A percentile compares a stretch with the other conserved stretches of the same genome.
Evolutionary conservation across 2,113 vertebrate genomes (phyloP).

Genomic region (Rhegmatorhina hoffmannsi): DNA sequence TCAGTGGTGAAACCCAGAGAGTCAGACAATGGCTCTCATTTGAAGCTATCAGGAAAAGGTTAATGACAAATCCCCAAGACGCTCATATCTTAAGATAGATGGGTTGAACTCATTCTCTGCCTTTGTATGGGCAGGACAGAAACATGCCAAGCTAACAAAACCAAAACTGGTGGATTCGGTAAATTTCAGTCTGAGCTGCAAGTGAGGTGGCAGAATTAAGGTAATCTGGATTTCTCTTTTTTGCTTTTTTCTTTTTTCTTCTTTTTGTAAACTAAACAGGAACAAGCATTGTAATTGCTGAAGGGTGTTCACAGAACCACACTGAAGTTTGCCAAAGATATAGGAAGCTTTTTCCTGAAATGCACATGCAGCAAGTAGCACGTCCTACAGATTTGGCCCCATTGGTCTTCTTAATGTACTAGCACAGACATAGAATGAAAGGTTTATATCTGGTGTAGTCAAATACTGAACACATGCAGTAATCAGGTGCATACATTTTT

Average conservation of each 20-base stretch:
- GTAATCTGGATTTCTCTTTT: background rate
- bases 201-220: background rate
- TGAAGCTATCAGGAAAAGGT: background rate
- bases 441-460: background rate
- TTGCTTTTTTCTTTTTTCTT: background rate
- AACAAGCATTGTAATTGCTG: background rate
- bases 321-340: background rate
- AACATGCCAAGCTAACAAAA: background rate
- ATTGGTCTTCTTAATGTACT: background rate
- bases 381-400: rapidly evolving
- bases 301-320: background rate
- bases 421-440: background rate
- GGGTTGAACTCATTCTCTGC: background rate
- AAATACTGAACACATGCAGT: background rate
- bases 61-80: background rate
- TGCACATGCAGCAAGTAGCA: background rate
- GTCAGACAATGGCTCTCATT: background rate
- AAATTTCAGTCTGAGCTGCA: background rate
- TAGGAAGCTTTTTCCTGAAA: background rate
- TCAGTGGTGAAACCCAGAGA: background rate
- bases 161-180: background rate
- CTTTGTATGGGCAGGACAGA: background rate
- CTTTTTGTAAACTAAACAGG: background rate
- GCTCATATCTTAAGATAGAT: background rate
- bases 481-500: background rate